These are phyloP conservation scores for Caenorhabditis tropicalis DNA, from an alignment of 1,140 invertebrate species.

Conservation along the genomic window DNA sequence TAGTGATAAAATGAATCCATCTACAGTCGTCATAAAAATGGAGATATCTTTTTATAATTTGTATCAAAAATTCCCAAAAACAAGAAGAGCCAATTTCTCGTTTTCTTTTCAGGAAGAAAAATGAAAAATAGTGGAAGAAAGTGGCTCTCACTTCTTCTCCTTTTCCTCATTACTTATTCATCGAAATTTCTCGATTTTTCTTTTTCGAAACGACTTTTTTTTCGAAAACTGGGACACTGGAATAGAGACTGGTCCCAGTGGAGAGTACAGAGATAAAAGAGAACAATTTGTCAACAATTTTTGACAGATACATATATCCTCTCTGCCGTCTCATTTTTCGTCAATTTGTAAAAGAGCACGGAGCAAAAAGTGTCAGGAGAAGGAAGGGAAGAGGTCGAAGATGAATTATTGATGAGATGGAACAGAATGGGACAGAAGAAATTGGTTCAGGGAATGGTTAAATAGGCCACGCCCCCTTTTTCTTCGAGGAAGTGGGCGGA, in stretches of 20 bases:
- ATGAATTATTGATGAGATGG: no score
- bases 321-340: background rate
- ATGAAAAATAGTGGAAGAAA: background rate
- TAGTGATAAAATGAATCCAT: no score
- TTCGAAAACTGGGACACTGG: background rate
- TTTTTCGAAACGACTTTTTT: background rate
- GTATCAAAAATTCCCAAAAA: no score
- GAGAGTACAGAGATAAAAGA: background rate
- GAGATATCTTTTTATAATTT: no score
- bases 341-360: background rate
- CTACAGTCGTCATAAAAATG: no score
- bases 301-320: background rate
- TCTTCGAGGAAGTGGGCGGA: no score
- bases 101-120: background rate
- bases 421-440: no score
- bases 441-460: no score
- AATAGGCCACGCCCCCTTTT: no score
- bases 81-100: background rate
- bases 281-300: slow-evolving; percentile 29
- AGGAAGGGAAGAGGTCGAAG: background rate
- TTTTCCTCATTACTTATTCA: slow-evolving; percentile 19
- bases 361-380: background rate
- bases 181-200: slow-evolving; percentile 6
- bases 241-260: background rate
- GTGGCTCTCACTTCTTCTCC: background rate